Evolutionary conservation across 2,113 vertebrate species (phyloP).

Genomic region (Plotosus lineatus): DNA sequence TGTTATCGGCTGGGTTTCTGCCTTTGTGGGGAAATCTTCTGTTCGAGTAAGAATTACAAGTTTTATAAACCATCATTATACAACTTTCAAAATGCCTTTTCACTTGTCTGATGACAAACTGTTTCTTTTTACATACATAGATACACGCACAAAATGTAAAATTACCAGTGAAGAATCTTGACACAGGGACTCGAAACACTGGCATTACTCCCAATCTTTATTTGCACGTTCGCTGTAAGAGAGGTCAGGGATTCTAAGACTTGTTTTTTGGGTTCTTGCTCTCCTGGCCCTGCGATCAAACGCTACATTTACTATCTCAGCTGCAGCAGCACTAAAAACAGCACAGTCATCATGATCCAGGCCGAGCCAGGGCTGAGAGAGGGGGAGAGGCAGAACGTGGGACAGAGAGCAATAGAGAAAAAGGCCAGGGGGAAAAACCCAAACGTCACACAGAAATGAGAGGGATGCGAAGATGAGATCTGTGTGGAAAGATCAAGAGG

Average conservation of each 20-base stretch:
- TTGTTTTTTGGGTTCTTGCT: neutral
- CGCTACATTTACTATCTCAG: conserved; percentile 30
- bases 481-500: neutral
- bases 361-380: conserved; percentile 9
- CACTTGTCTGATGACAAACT: no score
- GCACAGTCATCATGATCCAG: conserved; percentile 53
- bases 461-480: conserved; percentile 16
- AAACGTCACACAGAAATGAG: conserved; percentile 49
- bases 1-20: no score
- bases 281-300: conserved; percentile 13
- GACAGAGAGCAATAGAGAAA: neutral
- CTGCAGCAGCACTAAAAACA: conserved; percentile 41
- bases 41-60: no score
- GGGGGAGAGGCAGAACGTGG: neutral
- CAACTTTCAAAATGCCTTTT: no score
- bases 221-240: neutral
- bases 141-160: no score
- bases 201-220: no score
- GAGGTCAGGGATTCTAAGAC: conserved; percentile 24
- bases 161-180: no score
- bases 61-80: no score
- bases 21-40: no score
- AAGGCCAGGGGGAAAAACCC: conserved; percentile 46
- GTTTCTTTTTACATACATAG: no score
- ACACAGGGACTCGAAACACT: no score